Evolutionary conservation across 2,797 vertebrate genomes (phyloP), one percentile per base, ranked within the genome.

Genomic region (Odontamblyopus rebecca): DNA sequence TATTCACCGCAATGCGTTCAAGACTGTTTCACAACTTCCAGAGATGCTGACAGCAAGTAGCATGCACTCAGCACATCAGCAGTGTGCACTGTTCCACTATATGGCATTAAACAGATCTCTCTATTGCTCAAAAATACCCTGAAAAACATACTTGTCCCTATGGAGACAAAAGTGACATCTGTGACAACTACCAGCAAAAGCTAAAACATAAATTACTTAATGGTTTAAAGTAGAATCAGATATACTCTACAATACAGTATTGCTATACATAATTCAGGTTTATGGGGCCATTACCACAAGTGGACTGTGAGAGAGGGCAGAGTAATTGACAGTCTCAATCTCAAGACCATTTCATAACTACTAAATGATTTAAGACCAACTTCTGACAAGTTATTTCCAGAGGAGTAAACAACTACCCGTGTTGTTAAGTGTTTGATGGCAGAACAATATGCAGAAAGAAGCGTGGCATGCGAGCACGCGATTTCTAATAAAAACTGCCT

Each of bases 381-480:
- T 50, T 51, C 44, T 66, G 64, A 66, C 64, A 26, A 16, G 26
- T 26, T 44, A 5, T 41, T 50, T 50, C 64, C 64, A 66, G 5
- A 29, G 44, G 29, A 27, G 26, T 27, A 9, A 60, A 69, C 35
- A 6, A 48, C 16, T 13, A n/a, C 27, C 51, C 71, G 41, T 29
- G 51, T 75, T 69, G 56, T 81, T 67, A n/a, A 68, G 72, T 6
- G 19, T 19, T 19, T 48, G n/a, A 64, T 3, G 67, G 72, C 35
- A 29, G 67, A 82, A 89, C 80, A 89, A 85, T 74, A 74, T 74
- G 71, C 76, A 75, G 80, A 84, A 74, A 76, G 75, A 72, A 60
- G 29, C 27, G 68, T 74, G 75, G 76, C 71, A 80, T 62, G 73
- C 67, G 71, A 38, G 35, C 35, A 38, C 2, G 35, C n/a, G 8